Percentiles rank a stretch among this genome's conserved stretches.
These are phyloP conservation scores for Nyctalus aviator DNA, from an alignment of 2,797 vertebrate species.

Conservation along the genomic window DNA sequence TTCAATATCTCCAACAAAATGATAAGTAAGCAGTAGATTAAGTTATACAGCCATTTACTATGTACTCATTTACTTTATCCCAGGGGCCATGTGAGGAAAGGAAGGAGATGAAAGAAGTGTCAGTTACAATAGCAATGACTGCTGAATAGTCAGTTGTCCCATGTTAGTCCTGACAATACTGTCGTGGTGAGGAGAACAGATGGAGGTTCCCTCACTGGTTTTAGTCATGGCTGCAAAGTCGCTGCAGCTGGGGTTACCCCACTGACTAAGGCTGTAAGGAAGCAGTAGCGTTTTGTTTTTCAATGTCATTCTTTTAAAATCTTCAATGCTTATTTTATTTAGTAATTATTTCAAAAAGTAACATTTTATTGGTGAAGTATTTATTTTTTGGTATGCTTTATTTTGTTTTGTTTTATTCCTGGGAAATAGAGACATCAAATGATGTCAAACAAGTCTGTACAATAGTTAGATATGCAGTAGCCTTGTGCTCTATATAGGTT, in stretches of 20 bases:
- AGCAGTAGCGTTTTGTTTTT: neutral
- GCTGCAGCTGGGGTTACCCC: neutral
- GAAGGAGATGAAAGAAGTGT: neutral
- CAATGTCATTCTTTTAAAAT: neutral
- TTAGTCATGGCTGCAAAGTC: neutral
- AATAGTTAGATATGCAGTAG: neutral
- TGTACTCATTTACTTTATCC: neutral
- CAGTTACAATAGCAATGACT: neutral
- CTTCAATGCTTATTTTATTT: neutral
- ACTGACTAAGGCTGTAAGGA: neutral
- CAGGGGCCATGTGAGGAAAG: neutral
- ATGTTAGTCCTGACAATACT: neutral
- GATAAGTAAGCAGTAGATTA: neutral
- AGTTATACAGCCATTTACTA: neutral
- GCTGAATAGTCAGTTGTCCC: neutral
- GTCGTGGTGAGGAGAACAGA: neutral
- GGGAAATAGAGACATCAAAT: neutral
- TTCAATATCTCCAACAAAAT: neutral
- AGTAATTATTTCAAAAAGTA: neutral
- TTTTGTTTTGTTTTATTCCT: slow-evolving; percentile 2
- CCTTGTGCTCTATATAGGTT: neutral
- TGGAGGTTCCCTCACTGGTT: neutral
- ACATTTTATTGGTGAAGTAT: neutral
- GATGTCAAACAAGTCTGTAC: neutral
- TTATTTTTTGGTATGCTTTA: neutral